phyloP scores from a whole-genome alignment of 2,113 vertebrate species.

The Mormyrus iriodes region DNA sequence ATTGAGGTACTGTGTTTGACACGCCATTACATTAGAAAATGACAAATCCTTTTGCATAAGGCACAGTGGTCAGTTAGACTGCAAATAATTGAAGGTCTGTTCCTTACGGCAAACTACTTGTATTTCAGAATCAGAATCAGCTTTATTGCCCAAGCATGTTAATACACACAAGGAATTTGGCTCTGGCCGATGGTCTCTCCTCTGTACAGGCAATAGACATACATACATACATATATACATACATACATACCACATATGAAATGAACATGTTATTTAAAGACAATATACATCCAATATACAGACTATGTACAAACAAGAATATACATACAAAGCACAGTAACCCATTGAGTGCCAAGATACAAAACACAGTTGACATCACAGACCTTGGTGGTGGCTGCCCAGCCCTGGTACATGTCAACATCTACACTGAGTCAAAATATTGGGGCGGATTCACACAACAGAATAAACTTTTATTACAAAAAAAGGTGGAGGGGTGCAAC shows the following conservation, averaged over 20 bases:
- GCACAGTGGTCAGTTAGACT: background rate
- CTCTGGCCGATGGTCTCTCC: no score
- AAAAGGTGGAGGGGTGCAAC: background rate
- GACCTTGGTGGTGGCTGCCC: background rate
- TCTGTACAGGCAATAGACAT: no score
- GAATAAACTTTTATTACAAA: background rate
- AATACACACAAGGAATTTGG: no score
- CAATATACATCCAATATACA: no score
- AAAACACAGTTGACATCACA: background rate
- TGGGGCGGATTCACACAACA: background rate
- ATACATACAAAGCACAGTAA: no score
- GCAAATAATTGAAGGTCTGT: background rate
- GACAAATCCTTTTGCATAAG: background rate
- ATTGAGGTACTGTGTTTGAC: background rate
- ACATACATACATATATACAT: no score
- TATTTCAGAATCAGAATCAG: no score
- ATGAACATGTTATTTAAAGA: no score
- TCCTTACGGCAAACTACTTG: background rate
- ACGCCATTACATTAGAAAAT: background rate
- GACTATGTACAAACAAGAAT: no score
- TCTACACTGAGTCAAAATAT: background rate
- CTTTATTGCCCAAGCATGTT: no score
- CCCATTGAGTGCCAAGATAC: background rate
- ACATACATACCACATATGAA: no score
- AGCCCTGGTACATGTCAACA: background rate